A percentile compares a stretch with the other conserved stretches of the same genome.
phyloP scores from a whole-genome alignment of 2,797 vertebrate species.

The Acanthornis magna region DNA sequence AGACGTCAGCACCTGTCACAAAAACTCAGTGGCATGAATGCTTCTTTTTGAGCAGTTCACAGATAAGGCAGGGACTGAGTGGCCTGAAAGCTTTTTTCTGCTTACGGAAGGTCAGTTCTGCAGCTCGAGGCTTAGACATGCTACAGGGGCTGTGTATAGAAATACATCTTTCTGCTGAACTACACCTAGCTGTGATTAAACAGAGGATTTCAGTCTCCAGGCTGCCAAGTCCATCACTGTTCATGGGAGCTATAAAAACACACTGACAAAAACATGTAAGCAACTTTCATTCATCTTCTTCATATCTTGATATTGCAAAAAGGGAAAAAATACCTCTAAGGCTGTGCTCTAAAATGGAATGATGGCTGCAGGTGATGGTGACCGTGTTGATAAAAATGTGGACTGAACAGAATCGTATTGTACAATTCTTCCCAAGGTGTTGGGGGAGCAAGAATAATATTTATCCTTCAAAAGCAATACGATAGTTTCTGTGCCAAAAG shows the following conservation, averaged over 20 bases:
- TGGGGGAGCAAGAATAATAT: neutral
- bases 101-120: neutral
- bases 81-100: neutral
- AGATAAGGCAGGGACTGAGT: neutral
- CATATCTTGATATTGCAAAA: slow-evolving; percentile 18
- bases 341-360: slow-evolving; percentile 4
- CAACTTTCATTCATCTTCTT: slow-evolving; percentile 44
- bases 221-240: slow-evolving; percentile 39
- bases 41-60: neutral
- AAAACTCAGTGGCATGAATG: neutral
- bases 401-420: slow-evolving; percentile 5
- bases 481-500: neutral
- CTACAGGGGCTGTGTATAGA: neutral
- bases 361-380: slow-evolving; percentile 7
- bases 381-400: slow-evolving; percentile 6
- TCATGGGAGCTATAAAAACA: slow-evolving; percentile 11
- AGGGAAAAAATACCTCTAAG: slow-evolving; percentile 3
- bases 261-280: slow-evolving; percentile 48
- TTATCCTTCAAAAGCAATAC: slow-evolving; percentile 9
- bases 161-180: slow-evolving; percentile 12
- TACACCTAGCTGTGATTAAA: slow-evolving; percentile 47
- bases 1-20: neutral
- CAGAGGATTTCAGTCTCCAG: slow-evolving; percentile 46
- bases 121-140: slow-evolving; percentile 5
- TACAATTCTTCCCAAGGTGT: slow-evolving; percentile 6